phyloP scores from a whole-genome alignment of 2,797 vertebrate genomes.

The Neosilurus mollespiculum region DNA sequence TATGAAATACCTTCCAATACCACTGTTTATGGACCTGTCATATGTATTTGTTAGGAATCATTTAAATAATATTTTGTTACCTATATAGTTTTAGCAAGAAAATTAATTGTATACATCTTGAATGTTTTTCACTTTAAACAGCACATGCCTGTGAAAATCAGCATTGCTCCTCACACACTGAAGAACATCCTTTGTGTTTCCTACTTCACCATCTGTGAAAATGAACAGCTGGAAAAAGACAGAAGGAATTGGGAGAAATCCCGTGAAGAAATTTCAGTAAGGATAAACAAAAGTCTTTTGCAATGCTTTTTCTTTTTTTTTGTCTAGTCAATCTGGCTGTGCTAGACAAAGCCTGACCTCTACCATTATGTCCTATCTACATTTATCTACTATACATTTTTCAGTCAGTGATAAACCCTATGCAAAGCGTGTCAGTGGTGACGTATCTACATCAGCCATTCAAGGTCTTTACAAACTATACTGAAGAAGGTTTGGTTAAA shows the following conservation, averaged over 20 bases:
- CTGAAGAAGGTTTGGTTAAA: not conserved
- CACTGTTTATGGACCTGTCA: too few species aligned
- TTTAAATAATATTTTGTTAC: not conserved
- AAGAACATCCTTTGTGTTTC: slow-evolving; percentile 53
- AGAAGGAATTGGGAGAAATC: not conserved
- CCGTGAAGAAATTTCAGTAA: not conserved
- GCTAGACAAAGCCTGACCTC: not conserved
- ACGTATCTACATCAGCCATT: not conserved
- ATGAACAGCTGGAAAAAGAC: slow-evolving; percentile 47
- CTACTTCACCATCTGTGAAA: slow-evolving; percentile 59
- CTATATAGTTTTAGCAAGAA: not conserved
- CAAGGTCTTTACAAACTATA: not conserved
- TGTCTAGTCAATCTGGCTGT: not conserved
- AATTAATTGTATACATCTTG: not conserved
- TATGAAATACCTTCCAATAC: too few species aligned
- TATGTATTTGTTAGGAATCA: not conserved
- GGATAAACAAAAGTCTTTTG: not conserved
- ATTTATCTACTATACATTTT: not conserved
- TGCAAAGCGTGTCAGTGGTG: not conserved
- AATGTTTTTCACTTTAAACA: not conserved
- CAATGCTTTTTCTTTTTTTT: not conserved
- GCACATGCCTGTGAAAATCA: slow-evolving; percentile 39
- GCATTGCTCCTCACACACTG: slow-evolving; percentile 48
- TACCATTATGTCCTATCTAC: not conserved
- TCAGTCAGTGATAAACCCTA: not conserved